A percentile compares a stretch with the other conserved stretches of the same genome.
Evolutionary conservation across 2,113 vertebrate genomes (phyloP).

Genomic region (Labrus mixtus): DNA sequence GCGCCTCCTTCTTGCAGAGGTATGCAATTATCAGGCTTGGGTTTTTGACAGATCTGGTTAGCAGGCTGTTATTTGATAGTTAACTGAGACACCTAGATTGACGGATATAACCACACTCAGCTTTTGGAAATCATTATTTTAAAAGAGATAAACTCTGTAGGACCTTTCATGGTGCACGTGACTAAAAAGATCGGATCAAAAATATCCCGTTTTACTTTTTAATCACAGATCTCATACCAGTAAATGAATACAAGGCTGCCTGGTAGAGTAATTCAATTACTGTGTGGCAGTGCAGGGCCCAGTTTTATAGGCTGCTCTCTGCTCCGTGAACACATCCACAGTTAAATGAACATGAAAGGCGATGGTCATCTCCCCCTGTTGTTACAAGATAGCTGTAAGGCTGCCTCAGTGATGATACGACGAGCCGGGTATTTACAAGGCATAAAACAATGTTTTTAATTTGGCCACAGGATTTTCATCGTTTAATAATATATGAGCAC

Average conservation of each 20-base stretch:
- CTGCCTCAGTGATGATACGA: conserved; percentile 68
- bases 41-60: conserved; percentile 82
- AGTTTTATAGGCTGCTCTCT: conserved; percentile 76
- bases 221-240: conserved; percentile 66
- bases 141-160: conserved; percentile 35
- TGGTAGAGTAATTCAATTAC: conserved; percentile 78
- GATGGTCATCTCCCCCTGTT: conserved; percentile 73
- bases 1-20: conserved; percentile 64
- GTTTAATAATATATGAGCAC: conserved; percentile 32
- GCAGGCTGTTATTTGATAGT: conserved; percentile 72
- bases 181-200: conserved; percentile 33
- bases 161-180: conserved; percentile 1
- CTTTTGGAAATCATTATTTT: conserved; percentile 59
- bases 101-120: conserved; percentile 56
- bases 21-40: conserved; percentile 78
- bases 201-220: conserved; percentile 43
- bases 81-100: conserved; percentile 53
- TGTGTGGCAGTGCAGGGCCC: conserved; percentile 74
- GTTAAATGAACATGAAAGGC: conserved; percentile 79
- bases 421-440: conserved; percentile 59
- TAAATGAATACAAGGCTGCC: conserved; percentile 74
- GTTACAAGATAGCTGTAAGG: conserved; percentile 76
- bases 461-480: conserved; percentile 41
- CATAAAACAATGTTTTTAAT: conserved; percentile 69
- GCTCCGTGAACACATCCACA: conserved; percentile 69